These are phyloP conservation scores for Xiphias gladius DNA, from an alignment of 2,113 vertebrate genomes.

Conservation along the genomic window DNA sequence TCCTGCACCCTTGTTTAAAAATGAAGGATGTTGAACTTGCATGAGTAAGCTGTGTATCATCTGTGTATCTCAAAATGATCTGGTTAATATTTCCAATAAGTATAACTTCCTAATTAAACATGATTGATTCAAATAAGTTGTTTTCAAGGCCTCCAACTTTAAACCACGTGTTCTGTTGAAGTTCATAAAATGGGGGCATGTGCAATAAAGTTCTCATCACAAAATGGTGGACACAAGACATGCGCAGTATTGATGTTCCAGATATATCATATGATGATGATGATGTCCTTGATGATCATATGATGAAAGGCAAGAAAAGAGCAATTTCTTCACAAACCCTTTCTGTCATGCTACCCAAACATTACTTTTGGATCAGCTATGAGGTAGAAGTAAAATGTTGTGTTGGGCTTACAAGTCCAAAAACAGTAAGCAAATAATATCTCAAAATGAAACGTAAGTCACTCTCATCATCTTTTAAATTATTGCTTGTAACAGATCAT, in stretches of 20 bases:
- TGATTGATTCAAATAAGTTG: neutral
- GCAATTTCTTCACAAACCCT: conserved; percentile 10
- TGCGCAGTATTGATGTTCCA: conserved; percentile 62
- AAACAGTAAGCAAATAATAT: neutral
- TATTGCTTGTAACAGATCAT: neutral
- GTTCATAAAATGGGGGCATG: conserved; percentile 76
- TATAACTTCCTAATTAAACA: neutral
- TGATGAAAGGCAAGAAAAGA: conserved; percentile 23
- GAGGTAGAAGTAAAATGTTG: conserved; percentile 2
- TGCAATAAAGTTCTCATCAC: conserved; percentile 61
- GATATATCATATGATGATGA: conserved; percentile 24
- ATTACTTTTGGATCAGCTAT: conserved; percentile 6
- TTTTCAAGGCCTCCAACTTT: conserved; percentile 16
- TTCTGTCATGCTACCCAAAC: conserved; percentile 2
- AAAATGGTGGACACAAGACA: conserved; percentile 75
- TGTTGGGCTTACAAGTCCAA: conserved; percentile 22
- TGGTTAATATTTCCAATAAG: neutral
- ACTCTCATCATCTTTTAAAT: neutral
- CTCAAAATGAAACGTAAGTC: neutral
- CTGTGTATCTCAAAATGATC: neutral
- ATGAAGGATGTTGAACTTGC: neutral
- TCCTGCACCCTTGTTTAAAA: neutral
- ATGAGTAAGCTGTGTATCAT: neutral
- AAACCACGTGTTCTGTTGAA: conserved; percentile 24
- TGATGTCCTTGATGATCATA: conserved; percentile 25